Conservation (phyloP, 2,888 invertebrate genomes). For the Zhuqinia jingwanae region DNA sequence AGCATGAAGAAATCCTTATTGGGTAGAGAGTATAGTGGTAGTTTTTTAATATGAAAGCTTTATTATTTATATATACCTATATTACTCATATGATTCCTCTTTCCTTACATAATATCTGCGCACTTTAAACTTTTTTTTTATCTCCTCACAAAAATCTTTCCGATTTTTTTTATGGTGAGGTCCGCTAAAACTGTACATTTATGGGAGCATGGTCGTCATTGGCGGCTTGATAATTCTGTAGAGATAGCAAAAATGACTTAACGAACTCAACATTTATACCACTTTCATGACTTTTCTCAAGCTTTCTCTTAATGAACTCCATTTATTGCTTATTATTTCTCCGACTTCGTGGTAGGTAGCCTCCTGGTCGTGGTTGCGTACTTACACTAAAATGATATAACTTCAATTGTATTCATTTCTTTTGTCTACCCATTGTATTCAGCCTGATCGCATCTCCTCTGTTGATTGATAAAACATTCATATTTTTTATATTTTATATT, state of each 20-base stretch:
- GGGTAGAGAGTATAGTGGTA: not conserved
- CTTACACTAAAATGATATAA: not conserved
- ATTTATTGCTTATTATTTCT: constrained; percentile 53
- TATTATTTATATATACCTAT: not conserved
- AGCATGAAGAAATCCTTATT: not conserved
- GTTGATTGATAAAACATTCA: no score
- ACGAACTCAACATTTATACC: constrained; percentile 58
- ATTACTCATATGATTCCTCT: no score
- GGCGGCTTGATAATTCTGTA: constrained; percentile 23
- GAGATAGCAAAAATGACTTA: constrained; percentile 42
- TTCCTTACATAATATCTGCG: no score
- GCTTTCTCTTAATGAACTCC: constrained; percentile 67
- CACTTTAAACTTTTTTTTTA: no score
- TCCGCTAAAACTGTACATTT: constrained; percentile 1
- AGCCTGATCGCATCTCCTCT: no score
- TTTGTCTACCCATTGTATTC: no score
- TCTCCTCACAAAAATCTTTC: not conserved
- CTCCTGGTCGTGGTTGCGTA: not conserved
- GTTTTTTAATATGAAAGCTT: not conserved
- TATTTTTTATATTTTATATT: no score
- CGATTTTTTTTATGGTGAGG: not conserved
- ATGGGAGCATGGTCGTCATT: not conserved
- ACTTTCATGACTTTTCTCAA: constrained; percentile 68
- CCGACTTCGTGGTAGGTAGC: constrained; percentile 20
- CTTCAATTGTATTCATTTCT: no score